Percentiles rank a stretch among this genome's conserved stretches.
Evolutionary conservation across 2,888 invertebrate species (phyloP).

Genomic region (Rhagonycha lutea): DNA sequence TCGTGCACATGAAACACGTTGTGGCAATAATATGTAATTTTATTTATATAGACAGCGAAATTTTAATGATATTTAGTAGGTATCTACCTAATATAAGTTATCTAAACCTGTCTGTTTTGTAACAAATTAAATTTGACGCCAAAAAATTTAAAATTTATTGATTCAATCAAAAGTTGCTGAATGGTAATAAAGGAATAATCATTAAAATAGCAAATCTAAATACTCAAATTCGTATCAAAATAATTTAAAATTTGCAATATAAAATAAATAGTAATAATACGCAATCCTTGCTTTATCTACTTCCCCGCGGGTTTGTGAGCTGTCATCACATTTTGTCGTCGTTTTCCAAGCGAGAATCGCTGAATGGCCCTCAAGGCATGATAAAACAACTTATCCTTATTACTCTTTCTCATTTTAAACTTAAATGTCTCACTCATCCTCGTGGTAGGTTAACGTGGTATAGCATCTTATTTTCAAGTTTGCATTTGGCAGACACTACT

Average conservation of each 20-base stretch:
- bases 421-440: constrained; percentile 28
- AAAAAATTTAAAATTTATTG: neutral
- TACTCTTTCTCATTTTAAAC: constrained; percentile 27
- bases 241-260: neutral
- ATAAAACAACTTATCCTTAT: constrained; percentile 33
- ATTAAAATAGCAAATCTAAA: neutral
- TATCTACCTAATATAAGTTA: no score
- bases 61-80: no score
- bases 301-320: constrained; percentile 27
- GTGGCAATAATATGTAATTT: no score
- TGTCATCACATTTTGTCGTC: constrained; percentile 31
- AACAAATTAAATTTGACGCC: neutral
- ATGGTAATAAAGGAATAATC: neutral
- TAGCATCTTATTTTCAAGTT: constrained; percentile 30
- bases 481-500: constrained; percentile 29
- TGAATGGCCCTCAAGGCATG: constrained; percentile 31
- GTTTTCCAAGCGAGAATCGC: constrained; percentile 31
- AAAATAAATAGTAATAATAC: constrained; percentile 25
- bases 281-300: constrained; percentile 28
- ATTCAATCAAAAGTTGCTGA: neutral
- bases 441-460: constrained; percentile 14
- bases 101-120: neutral
- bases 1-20: no score
- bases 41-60: no score
- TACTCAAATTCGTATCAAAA: neutral